Conservation (phyloP, 2,888 invertebrate species). For the Melanostoma scalare region DNA sequence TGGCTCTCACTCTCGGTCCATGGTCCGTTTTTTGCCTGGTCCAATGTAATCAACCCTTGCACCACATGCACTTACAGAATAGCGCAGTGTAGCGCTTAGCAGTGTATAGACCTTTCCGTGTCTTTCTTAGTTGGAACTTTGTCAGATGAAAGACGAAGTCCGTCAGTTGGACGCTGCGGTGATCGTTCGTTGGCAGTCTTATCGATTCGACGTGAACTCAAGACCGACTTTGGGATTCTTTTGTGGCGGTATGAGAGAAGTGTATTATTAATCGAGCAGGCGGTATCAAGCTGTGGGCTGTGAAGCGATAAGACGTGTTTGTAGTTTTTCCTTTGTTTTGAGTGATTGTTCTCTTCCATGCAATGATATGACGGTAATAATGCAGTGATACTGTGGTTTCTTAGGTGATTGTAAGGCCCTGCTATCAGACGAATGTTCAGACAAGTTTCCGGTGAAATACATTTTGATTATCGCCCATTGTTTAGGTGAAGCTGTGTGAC, state of each 20-base stretch:
- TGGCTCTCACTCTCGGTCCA: slow-evolving; percentile 27
- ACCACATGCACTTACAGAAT: slow-evolving; percentile 28
- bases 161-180: slow-evolving; percentile 35
- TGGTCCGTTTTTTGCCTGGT: slow-evolving; percentile 44
- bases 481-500: not conserved
- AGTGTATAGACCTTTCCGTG: slow-evolving; percentile 53
- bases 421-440: too few species aligned
- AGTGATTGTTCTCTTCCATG: not conserved
- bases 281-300: slow-evolving; percentile 25
- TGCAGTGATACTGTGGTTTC: too few species aligned
- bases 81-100: not conserved
- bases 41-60: slow-evolving; percentile 60
- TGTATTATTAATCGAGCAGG: slow-evolving; percentile 40
- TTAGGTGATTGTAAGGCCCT: too few species aligned
- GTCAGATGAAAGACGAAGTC: slow-evolving; percentile 52
- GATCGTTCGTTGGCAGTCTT: slow-evolving; percentile 28
- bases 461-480: not conserved
- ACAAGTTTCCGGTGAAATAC: not conserved
- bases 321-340: slow-evolving; percentile 28
- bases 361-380: slow-evolving; percentile 17
- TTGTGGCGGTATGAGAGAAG: slow-evolving; percentile 16
- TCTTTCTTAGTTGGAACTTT: slow-evolving; percentile 33
- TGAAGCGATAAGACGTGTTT: slow-evolving; percentile 50
- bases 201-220: slow-evolving; percentile 64
- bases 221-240: slow-evolving; percentile 58